Evolutionary conservation across 2,113 vertebrate species (phyloP).

Genomic region (Heterocephalus glaber): DNA sequence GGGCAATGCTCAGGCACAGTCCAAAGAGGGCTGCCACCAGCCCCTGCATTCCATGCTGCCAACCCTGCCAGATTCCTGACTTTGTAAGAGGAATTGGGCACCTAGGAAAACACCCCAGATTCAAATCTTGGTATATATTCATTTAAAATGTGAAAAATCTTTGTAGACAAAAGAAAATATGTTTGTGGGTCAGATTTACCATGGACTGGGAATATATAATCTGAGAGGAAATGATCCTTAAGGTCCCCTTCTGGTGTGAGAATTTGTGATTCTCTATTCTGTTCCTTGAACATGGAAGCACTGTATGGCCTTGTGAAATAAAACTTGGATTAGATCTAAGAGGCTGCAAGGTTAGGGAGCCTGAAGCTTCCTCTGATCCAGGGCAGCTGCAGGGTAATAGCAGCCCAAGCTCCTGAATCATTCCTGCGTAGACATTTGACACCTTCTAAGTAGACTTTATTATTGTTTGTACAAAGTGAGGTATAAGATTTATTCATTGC

Average conservation of each 20-base stretch:
- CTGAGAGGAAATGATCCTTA: background rate
- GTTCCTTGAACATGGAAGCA: background rate
- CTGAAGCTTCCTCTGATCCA: background rate
- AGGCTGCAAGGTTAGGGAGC: background rate
- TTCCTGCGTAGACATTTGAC: background rate
- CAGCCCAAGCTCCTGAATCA: too few relatives aligned
- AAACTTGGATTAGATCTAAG: background rate
- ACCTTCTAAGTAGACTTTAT: background rate
- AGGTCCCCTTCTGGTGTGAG: background rate
- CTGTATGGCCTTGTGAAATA: background rate
- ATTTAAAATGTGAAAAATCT: background rate
- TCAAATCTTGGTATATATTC: background rate
- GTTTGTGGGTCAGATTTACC: background rate
- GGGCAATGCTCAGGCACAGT: too few relatives aligned
- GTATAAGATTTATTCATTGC: background rate
- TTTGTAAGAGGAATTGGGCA: background rate
- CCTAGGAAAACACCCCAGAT: background rate
- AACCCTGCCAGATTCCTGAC: background rate
- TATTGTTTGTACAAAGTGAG: background rate
- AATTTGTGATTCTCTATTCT: background rate
- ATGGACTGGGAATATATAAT: background rate
- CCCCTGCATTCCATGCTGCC: rapidly evolving
- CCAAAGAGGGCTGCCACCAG: background rate
- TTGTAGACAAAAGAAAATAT: background rate
- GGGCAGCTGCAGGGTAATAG: background rate